Evolutionary conservation across 2,888 invertebrate species (phyloP).

Genomic region (Melipona bicolor): DNA sequence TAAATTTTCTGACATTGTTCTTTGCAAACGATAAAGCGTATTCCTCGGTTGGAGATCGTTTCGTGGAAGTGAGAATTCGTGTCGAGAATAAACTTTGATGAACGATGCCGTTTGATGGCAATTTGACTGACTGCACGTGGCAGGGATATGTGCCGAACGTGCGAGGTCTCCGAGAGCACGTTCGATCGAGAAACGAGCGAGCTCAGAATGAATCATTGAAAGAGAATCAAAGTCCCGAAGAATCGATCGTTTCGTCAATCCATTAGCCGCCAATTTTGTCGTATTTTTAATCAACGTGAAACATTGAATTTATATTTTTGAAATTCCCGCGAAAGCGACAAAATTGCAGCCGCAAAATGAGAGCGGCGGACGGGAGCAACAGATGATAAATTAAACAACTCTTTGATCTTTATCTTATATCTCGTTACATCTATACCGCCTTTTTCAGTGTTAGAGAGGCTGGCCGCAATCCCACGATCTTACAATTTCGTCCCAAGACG

Average conservation of each 20-base stretch:
- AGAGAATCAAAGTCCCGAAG: not conserved
- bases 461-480: not conserved
- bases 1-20: not conserved
- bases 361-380: no score
- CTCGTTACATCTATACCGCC: not conserved
- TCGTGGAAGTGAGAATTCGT: not conserved
- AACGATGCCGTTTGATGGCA: not conserved
- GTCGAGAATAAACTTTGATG: not conserved
- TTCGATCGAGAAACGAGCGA: not conserved
- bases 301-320: not conserved
- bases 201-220: not conserved
- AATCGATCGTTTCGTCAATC: no score
- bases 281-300: not conserved
- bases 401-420: no score
- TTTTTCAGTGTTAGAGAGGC: not conserved
- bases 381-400: no score
- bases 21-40: not conserved
- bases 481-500: constrained; percentile 3
- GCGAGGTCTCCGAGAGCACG: not conserved
- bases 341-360: no score
- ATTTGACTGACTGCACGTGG: not conserved
- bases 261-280: not conserved
- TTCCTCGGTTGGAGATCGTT: constrained; percentile 6
- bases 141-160: not conserved
- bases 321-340: no score